Percentiles rank a stretch among this genome's conserved stretches.
Evolutionary conservation across 1,140 invertebrate genomes (phyloP).

Genomic region (Neocloeon triangulifer): DNA sequence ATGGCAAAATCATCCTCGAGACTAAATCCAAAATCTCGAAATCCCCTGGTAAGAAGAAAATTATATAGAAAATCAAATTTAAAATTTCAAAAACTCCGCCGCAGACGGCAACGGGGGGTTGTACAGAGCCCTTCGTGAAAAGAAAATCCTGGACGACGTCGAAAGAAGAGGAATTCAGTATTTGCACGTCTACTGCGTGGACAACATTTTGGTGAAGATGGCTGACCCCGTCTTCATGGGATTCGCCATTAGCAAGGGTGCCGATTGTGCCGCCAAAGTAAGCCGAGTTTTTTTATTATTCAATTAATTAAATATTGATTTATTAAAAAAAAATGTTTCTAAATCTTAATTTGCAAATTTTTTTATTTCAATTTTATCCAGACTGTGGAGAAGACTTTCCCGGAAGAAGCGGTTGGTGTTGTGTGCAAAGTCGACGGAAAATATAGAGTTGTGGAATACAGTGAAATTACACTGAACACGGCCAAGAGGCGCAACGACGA

Average conservation of each 20-base stretch:
- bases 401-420: constrained; percentile 85
- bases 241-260: constrained; percentile 69
- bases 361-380: constrained; percentile 1
- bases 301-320: neutral
- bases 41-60: constrained; percentile 51
- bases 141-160: constrained; percentile 68
- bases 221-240: constrained; percentile 95
- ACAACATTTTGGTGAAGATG: constrained; percentile 96
- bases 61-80: no score
- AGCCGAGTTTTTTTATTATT: neutral
- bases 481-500: constrained; percentile 55
- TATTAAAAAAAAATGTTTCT: no score
- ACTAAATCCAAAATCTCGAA: constrained; percentile 36
- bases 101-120: constrained; percentile 92
- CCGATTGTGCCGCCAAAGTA: constrained; percentile 89
- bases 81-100: neutral
- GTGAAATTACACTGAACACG: constrained; percentile 76
- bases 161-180: constrained; percentile 57
- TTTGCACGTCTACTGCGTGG: constrained; percentile 92
- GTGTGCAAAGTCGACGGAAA: constrained; percentile 65
- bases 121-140: constrained; percentile 56
- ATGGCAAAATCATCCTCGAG: constrained; percentile 84
- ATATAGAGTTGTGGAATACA: constrained; percentile 94
- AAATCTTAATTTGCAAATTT: no score
- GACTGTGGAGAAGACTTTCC: constrained; percentile 70